Base-by-base conservation (phyloP, 1,140 invertebrate genomes). In the Brachionus asplanchnoidis region DNA sequence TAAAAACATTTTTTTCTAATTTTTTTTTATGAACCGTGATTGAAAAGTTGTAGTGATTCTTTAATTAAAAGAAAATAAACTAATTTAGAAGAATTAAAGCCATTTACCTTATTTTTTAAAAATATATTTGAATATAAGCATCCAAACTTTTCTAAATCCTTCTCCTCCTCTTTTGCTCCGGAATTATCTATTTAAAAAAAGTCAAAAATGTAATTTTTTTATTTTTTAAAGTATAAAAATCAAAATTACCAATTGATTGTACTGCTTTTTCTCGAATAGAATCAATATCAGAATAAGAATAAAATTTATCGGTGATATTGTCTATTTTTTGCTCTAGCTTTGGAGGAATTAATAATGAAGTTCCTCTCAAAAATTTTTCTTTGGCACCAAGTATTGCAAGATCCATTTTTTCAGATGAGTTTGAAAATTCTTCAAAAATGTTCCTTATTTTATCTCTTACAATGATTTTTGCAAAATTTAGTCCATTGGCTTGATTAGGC, bases 51-150 rank as follows among this genome's bases (percentile, higher is more conserved):
- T 28, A 66, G 60, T 28, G 28, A 66, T 28, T 66, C 60, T 66
- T 66, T 66, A 28, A 66, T 28, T 28, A 66, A 66, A 66, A 23
- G 26, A 26, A 28, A n/a, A 66, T 66, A 66, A 66, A 66, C 20
- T 66, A 66, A 66, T 66, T 28, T 66, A 28, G 60, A 66, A 66
- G 60, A 66, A 66, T 66, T 17, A 70, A 70, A 70, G 14, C 26
- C n/a, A 70, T 36, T 70, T 36, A 28, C 66, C 32, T 70, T 36
- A 17, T 70, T 70, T 36, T 70, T 32, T 32, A 17, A 36, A 36
- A 70, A 70, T 12, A 70, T 36, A 17, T 70, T 70, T 11, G 26
- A 36, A 36, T 70, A 70, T 11, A 70, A 70, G 26, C 32, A n/a
- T 28, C 66, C 66, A 36, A 70, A 70, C 28, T 36, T 36, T 7